Conservation (phyloP, 2,888 invertebrate genomes). For the Chloromyia formosa region DNA sequence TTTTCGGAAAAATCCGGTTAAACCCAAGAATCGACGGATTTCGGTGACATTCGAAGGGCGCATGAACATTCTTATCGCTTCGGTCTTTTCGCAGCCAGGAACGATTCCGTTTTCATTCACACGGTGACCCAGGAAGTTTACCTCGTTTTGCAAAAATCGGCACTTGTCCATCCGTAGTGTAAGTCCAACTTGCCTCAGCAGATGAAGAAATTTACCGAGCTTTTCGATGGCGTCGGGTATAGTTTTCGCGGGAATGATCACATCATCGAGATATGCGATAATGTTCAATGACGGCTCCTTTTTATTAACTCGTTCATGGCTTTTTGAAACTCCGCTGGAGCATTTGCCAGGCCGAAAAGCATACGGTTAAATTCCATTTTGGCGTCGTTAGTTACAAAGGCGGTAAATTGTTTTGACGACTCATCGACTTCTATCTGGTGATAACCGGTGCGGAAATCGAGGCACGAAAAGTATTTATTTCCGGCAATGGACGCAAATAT, state of each 20-base stretch:
- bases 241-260: not conserved
- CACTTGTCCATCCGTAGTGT: conserved; percentile 22
- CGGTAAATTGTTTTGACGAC: no score
- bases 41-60: conserved; percentile 42
- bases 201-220: not conserved
- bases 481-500: conserved; percentile 51
- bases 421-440: conserved; percentile 57
- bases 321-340: not conserved
- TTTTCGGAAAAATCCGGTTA: conserved; percentile 44
- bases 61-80: conserved; percentile 34
- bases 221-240: no score
- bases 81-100: conserved; percentile 28
- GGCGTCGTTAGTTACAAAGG: no score
- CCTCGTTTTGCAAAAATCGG: not conserved
- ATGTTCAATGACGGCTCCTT: not conserved
- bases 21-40: conserved; percentile 42
- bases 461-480: conserved; percentile 37
- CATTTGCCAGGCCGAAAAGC: not conserved
- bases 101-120: conserved; percentile 12
- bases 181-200: not conserved
- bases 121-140: conserved; percentile 17
- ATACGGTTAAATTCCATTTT: not conserved
- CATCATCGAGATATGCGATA: not conserved
- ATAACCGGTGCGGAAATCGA: conserved; percentile 57
- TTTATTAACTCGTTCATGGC: not conserved